Evolutionary conservation across 2,888 invertebrate species (phyloP).

Genomic region (Agrenia bidenticulata): DNA sequence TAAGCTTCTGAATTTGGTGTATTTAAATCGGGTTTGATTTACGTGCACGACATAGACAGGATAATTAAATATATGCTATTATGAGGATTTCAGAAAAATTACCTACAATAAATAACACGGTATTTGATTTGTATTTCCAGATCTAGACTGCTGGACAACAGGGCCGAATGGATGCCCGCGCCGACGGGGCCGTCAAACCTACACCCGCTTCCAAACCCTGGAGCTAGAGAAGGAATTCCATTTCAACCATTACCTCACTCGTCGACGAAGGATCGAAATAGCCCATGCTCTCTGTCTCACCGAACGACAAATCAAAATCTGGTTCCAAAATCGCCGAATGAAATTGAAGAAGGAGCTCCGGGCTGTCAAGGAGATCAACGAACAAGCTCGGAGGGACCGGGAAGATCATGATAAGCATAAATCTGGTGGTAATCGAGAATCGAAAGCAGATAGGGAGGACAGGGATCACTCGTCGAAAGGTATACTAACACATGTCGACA

Average conservation of each 20-base stretch:
- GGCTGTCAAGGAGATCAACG: conserved; percentile 92
- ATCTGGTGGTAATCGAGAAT: conserved; percentile 60
- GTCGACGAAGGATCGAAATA: conserved; percentile 94
- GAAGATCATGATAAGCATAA: conserved; percentile 90
- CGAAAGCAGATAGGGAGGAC: conserved; percentile 20
- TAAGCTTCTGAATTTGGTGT: no score
- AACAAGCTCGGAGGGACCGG: conserved; percentile 84
- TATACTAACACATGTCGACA: no score
- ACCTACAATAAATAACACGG: no score
- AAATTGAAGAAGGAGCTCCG: conserved; percentile 92
- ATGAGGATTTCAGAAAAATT: no score
- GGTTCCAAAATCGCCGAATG: conserved; percentile 92
- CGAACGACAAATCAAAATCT: conserved; percentile 92
- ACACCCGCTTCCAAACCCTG: conserved; percentile 96
- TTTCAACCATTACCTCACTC: conserved; percentile 95
- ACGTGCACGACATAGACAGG: no score
- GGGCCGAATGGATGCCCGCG: conserved; percentile 94
- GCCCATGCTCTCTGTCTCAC: conserved; percentile 94
- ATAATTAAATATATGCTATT: no score
- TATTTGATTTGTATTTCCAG: conserved; percentile 22
- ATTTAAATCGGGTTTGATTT: no score
- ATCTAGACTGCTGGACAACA: conserved; percentile 58
- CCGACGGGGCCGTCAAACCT: conserved; percentile 92
- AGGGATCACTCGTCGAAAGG: conserved; percentile 20
- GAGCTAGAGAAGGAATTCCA: conserved; percentile 98